Evolutionary conservation across 2,888 invertebrate species (phyloP), one percentile per base, ranked within the genome.

Genomic region (Incurvaria masculella): DNA sequence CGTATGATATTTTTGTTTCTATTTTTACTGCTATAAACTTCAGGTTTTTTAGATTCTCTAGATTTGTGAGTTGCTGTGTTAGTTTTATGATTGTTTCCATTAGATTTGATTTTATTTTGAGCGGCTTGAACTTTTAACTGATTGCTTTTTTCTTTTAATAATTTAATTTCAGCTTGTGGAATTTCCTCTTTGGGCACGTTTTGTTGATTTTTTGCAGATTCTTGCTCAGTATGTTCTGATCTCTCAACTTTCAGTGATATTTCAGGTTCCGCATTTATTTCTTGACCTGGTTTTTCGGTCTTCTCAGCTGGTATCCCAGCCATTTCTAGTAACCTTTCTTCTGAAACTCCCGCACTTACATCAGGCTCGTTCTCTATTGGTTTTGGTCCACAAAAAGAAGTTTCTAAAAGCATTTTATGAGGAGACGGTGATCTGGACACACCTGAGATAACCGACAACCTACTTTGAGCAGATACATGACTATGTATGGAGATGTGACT

Each of bases 321-420:
- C 17, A 75, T 69, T 53, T 79, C 79, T 20, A 73, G 69, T 18
- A 72, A 63, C 43, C 72, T 69, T 52, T 71, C 72, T 52, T 72
- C 74, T 40, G 72, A 76, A 3, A 68, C 81, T 44, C 76, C 81
- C 2, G 70, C 69, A 51, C 73, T 72, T 19, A 63, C 70, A 57
- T 76, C 76, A 44, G 69, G 83, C 64, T 78, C 79, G 20, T 66
- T 74, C 51, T 84, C 71, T 47, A 82, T 80, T 1, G 91, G 88
- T 61, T 91, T 91, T 45, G 87, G 88, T 1, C 94, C 94, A 68
- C 93, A 94, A 66, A 94, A 94, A 0, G 93, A 93, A 1, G 94
- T 94, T 72, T 94, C 94, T 50, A 94, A 79, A 48, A 93, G 79
- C 86, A 92, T 91, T 67, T 89, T 89, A 74, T 94, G 93, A n/a